Conservation (phyloP, 2,113 vertebrate species). For the Dicrurus megarhynchus region DNA sequence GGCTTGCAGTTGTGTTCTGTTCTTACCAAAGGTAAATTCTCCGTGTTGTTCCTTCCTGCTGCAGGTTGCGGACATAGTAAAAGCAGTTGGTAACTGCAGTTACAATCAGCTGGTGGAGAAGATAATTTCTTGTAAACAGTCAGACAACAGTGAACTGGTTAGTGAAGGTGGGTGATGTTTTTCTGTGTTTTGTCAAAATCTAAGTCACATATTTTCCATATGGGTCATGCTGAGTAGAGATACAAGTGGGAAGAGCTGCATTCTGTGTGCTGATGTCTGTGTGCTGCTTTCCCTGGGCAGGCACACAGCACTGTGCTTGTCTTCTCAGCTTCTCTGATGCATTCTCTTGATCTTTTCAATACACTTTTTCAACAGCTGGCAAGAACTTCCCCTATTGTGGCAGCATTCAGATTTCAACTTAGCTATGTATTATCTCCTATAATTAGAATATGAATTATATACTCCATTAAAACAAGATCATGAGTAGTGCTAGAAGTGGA, state of each 20-base stretch:
- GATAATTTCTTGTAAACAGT: constrained; percentile 98
- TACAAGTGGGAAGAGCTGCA: neutral
- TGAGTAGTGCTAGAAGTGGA: neutral
- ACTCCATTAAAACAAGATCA: neutral
- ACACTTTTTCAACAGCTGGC: neutral
- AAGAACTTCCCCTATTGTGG: neutral
- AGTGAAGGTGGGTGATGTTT: constrained; percentile 87
- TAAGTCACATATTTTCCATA: neutral
- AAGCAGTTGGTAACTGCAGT: constrained; percentile 97
- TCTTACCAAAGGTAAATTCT: neutral
- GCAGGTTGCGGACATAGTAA: constrained; percentile 93
- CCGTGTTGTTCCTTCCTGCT: constrained; percentile 9
- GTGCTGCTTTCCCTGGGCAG: neutral
- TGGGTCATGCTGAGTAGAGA: neutral
- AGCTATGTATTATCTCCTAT: neutral
- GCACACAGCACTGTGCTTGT: neutral
- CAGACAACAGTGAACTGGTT: constrained; percentile 91
- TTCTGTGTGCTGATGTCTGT: neutral
- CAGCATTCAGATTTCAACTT: neutral
- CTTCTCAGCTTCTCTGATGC: neutral
- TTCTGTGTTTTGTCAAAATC: neutral
- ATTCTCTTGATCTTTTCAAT: neutral
- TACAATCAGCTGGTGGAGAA: constrained; percentile 99
- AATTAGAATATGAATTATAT: neutral
- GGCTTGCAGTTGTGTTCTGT: neutral